A percentile compares a stretch with the other conserved stretches of the same genome.
These are phyloP conservation scores for Champsocephalus gunnari DNA, from an alignment of 2,797 vertebrate species.

Conservation along the genomic window DNA sequence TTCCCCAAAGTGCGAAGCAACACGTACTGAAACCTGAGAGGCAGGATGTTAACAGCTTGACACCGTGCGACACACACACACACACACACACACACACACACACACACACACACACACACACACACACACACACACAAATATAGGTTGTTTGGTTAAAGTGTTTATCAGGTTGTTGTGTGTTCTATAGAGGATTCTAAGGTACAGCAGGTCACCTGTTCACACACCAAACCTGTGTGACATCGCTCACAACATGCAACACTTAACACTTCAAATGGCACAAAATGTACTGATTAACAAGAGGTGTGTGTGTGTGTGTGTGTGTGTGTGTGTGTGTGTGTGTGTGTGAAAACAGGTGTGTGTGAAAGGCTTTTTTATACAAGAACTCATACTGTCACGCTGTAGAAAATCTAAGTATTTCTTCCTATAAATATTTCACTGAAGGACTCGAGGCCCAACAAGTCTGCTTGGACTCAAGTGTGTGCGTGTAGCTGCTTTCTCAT, in stretches of 20 bases:
- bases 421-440: neutral
- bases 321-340: too few relatives aligned
- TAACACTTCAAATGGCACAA: constrained; percentile 73
- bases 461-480: neutral
- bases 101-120: too few relatives aligned
- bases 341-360: constrained; percentile 17
- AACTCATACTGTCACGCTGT: neutral
- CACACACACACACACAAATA: constrained; percentile 35
- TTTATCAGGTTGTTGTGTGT: constrained; percentile 19
- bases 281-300: constrained; percentile 69
- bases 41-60: too few relatives aligned
- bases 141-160: constrained; percentile 28
- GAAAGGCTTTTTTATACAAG: neutral
- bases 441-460: neutral
- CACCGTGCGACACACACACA: neutral
- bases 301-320: neutral
- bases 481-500: neutral
- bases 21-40: too few relatives aligned
- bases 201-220: constrained; percentile 57
- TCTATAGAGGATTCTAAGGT: constrained; percentile 6
- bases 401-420: neutral
- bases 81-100: constrained; percentile 2
- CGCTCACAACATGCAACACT: constrained; percentile 59
- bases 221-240: constrained; percentile 35
- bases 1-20: too few relatives aligned